Base-by-base conservation (phyloP, 2,113 vertebrate species). In the Anoplopoma fimbria region DNA sequence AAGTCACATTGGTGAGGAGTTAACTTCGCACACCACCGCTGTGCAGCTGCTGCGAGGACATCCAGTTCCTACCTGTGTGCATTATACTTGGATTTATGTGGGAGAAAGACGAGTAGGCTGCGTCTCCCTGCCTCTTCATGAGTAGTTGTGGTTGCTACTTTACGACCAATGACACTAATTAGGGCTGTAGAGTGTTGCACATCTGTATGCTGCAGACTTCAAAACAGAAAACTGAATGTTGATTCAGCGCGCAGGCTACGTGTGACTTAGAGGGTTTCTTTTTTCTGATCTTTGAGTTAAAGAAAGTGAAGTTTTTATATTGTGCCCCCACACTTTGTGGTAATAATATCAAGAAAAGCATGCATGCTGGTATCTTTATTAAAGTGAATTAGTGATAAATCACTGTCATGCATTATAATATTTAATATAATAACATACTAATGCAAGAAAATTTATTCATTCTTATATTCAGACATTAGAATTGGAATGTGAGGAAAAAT, bases 111-210 rank as follows among this genome's bases (percentile, higher is more conserved):
- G n/a, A 55, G n/a, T n/a, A 65, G 40, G 15, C 42, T 6, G 1
- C 4, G 4, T 61, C 64, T 69, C 17, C 15, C 40, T 55, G 49
- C 47, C 47, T 80, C 60, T 40, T 81, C 13, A 4, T 57, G 10
- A 82, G 69, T 75, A 34, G 79, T 51, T 77, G 45, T 58, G 42
- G 75, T 84, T 87, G 72, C 78, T 80, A 74, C 75, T 53, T 85
- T 73, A 78, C 69, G 19, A 40, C 23, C 33, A 63, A 0, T 69
- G 45, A 42, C 68, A 55, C 38, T 71, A 69, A 87, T 85, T 77
- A 85, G 67, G 29, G 69, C 21, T 14, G 62, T 40, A 31, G 58
- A 57, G n/a, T 15, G 51, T 69, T 73, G 9, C 23, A 55, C 13
- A 4, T 55, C 51, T 55, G 9, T 1, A 55, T 55, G 51, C 21